These are phyloP conservation scores for Microcaecilia unicolor DNA, from an alignment of 2,797 vertebrate genomes.

Conservation along the genomic window DNA sequence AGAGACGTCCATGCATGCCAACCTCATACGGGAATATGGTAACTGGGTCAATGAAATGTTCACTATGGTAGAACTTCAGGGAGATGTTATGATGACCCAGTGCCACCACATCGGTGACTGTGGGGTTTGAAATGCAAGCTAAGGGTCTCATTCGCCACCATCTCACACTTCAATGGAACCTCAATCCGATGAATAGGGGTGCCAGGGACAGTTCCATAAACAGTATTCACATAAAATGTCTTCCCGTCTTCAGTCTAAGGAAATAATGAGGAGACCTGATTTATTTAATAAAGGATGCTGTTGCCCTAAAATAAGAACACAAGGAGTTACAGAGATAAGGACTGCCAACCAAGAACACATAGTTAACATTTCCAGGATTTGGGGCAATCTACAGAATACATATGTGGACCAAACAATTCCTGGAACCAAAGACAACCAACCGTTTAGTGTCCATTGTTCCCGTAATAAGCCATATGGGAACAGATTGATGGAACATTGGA, in stretches of 20 bases:
- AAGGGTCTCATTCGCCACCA: conserved; percentile 4
- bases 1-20: conserved; percentile 1
- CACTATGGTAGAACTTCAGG: not conserved
- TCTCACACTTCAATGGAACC: conserved; percentile 7
- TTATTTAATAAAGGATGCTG: too few species aligned
- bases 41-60: not conserved
- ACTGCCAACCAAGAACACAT: too few species aligned
- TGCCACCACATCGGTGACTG: not conserved
- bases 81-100: conserved; percentile 3
- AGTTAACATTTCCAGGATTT: too few species aligned
- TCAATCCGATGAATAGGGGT: conserved; percentile 8
- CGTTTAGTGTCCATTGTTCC: too few species aligned
- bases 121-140: not conserved
- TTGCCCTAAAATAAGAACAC: too few species aligned
- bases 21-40: not conserved
- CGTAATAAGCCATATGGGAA: too few species aligned
- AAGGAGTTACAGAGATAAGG: too few species aligned
- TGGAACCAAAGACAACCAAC: too few species aligned
- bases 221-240: conserved; percentile 3
- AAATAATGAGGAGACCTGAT: too few species aligned
- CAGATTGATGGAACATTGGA: too few species aligned
- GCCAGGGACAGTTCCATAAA: conserved; percentile 3
- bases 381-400: too few species aligned
- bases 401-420: too few species aligned
- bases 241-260: not conserved